Conservation (phyloP, 2,113 vertebrate species). For the Xyrauchen texanus region DNA sequence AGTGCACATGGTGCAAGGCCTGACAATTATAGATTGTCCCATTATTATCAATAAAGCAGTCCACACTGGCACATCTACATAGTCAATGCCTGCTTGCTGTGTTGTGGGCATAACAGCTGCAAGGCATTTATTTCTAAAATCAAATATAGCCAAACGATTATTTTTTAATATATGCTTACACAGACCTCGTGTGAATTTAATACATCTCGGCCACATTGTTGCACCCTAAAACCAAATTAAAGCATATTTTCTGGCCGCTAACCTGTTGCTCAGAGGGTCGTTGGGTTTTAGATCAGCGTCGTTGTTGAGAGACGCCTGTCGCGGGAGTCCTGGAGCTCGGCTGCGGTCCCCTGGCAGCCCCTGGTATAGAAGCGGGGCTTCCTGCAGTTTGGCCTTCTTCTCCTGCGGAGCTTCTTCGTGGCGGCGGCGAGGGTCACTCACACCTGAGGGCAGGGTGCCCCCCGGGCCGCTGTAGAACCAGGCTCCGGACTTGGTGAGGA, state of each 20-base stretch:
- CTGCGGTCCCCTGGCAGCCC: slow-evolving; percentile 82
- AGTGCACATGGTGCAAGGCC: too few species aligned
- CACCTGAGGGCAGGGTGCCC: slow-evolving; percentile 76
- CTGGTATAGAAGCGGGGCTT: slow-evolving; percentile 80
- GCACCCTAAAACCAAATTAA: neutral
- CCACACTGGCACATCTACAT: too few species aligned
- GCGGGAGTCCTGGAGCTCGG: slow-evolving; percentile 85
- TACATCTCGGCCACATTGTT: too few species aligned
- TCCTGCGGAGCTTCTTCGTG: slow-evolving; percentile 88
- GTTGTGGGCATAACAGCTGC: too few species aligned
- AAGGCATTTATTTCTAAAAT: too few species aligned
- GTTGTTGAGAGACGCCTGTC: slow-evolving; percentile 92
- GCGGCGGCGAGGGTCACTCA: slow-evolving; percentile 72
- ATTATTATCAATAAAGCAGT: too few species aligned
- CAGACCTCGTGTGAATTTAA: too few species aligned
- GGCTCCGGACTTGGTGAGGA: slow-evolving; percentile 98
- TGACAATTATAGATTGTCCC: too few species aligned
- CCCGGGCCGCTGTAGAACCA: slow-evolving; percentile 91
- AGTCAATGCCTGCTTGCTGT: too few species aligned
- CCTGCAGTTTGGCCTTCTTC: slow-evolving; percentile 95
- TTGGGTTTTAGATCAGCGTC: slow-evolving; percentile 49
- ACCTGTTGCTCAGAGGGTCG: slow-evolving; percentile 65
- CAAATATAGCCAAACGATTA: too few species aligned
- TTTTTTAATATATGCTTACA: too few species aligned
- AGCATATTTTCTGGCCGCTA: slow-evolving; percentile 22